A percentile compares a stretch with the other conserved stretches of the same genome.
Conservation (phyloP, 2,797 vertebrate species). For the Falco peregrinus region DNA sequence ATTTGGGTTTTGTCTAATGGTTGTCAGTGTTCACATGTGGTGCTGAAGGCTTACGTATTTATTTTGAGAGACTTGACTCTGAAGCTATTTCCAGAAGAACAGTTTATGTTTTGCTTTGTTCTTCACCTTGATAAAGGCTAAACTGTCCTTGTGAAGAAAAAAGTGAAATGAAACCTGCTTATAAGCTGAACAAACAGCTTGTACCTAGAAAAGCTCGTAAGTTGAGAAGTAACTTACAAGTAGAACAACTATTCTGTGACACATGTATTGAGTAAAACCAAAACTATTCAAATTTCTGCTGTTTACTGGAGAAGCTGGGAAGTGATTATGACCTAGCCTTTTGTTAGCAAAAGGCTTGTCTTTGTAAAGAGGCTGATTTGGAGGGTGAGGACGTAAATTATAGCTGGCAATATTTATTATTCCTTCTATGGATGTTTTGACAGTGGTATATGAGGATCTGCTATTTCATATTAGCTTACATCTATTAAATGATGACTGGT, state of each 20-base stretch:
- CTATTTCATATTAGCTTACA: not conserved
- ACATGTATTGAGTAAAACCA: not conserved
- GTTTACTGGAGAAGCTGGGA: not conserved
- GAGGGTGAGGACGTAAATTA: not conserved
- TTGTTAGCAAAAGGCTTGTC: not conserved
- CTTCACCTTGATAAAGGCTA: accelerated
- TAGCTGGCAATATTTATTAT: not conserved
- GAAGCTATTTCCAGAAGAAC: not conserved
- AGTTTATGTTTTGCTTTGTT: not conserved
- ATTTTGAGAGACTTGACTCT: not conserved
- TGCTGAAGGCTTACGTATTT: not conserved
- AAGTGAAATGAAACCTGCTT: not conserved
- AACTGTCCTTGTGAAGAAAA: not conserved
- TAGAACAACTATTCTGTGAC: not conserved
- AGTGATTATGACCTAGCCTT: not conserved
- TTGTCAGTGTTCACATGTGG: not conserved
- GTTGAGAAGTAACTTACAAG: not conserved
- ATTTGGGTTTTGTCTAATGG: not conserved
- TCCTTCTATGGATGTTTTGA: not conserved
- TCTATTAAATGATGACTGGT: not conserved
- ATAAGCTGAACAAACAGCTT: not conserved
- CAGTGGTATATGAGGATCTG: not conserved
- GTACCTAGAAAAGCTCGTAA: not conserved
- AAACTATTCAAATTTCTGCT: not conserved
- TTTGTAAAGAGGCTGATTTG: not conserved